Base-by-base conservation (phyloP, 2,888 invertebrate genomes). In the Lampropteryx suffumata region DNA sequence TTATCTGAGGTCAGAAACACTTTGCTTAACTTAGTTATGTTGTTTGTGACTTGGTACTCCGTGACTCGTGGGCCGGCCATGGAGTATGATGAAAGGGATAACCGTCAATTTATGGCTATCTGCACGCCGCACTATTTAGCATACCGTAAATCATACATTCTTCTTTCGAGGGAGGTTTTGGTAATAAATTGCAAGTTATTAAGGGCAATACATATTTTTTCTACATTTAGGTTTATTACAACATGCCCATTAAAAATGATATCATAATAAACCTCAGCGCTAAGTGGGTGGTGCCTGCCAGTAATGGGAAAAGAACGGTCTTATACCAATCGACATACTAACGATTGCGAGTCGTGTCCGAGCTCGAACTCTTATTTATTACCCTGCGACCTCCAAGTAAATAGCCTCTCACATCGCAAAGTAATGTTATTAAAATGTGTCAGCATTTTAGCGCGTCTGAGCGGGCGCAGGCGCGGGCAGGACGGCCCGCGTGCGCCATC, bases 381-480 rank as follows among this genome's bases (percentile, higher is more conserved):
- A 84, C 81, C 71, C 72, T 69, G 71, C 71, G 79, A 78, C 82
- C 84, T 80, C 80, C 82, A 80, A 84, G 84, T 86, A 87, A 87
- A 86, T 85, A 86, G 82, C 82, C 84, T 83, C 84, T 86, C 82
- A 81, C 80, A 79, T 82, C 79, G 81, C 77, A 73, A 76, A 84
- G 84, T 89, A 89, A 88, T 88, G 84, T 88, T 89, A 88, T 89
- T 89, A 88, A 90, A 88, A 86, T 88, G 88, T 88, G 89, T 89
- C 89, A 88, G 88, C 89, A 84, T 83, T 89, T 89, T 86, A 79
- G 77, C 73, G 65, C 67, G 69, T 59, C 62, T 49, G 60, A 55
- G 62, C 53, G 63, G 49, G 64, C 69, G 69, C 67, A 69, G 64
- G 69, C 71, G 75, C 69, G 73, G 63, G 64, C 65, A 60, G 62